These are phyloP conservation scores for Apoderus coryli DNA, from an alignment of 2,888 invertebrate genomes.

Conservation along the genomic window DNA sequence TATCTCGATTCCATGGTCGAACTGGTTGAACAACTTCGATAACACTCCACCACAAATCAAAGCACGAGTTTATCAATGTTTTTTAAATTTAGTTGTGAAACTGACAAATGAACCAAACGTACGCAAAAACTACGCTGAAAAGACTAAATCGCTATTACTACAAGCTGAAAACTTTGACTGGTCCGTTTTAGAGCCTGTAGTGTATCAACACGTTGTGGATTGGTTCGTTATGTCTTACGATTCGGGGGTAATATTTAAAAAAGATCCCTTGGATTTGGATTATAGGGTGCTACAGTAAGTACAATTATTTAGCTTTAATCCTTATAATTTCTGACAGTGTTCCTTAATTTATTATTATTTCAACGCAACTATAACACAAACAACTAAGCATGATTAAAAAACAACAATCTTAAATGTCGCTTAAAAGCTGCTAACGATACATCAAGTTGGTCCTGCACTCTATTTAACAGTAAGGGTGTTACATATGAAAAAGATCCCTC, in stretches of 20 bases:
- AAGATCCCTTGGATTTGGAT: constrained; percentile 41
- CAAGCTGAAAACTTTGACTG: constrained; percentile 50
- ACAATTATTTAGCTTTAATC: too few species aligned
- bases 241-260: constrained; percentile 46
- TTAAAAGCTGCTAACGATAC: too few species aligned
- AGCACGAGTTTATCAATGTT: constrained; percentile 40
- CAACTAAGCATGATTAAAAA: too few species aligned
- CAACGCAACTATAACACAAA: too few species aligned
- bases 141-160: constrained; percentile 33
- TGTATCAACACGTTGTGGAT: constrained; percentile 51
- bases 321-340: too few species aligned
- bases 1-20: constrained; percentile 49
- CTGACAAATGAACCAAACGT: constrained; percentile 58
- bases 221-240: constrained; percentile 65
- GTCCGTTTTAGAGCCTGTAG: constrained; percentile 44
- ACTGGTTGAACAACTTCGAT: constrained; percentile 40
- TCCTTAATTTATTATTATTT: too few species aligned
- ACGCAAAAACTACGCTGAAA: constrained; percentile 37
- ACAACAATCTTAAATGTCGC: too few species aligned
- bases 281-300: constrained; percentile 43
- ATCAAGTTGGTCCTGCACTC: too few species aligned
- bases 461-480: too few species aligned
- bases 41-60: constrained; percentile 30
- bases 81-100: constrained; percentile 56
- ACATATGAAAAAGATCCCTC: too few species aligned